These are phyloP conservation scores for Neodiprion lecontei DNA, from an alignment of 1,140 invertebrate species.

Conservation along the genomic window DNA sequence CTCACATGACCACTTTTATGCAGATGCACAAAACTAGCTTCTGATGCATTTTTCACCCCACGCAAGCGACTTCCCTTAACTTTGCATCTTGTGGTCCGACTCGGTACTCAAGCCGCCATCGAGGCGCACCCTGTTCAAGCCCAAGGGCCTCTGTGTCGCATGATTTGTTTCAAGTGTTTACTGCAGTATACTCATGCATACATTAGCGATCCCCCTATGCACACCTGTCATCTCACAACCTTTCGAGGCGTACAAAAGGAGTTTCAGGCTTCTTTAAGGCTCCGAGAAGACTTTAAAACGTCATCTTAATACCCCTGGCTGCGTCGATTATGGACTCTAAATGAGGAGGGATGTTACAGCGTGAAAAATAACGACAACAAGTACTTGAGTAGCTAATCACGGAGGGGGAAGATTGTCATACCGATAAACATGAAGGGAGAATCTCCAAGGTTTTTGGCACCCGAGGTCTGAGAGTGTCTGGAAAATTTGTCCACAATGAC, in stretches of 20 bases:
- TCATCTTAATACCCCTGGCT: no score
- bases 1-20: slow-evolving; percentile 37
- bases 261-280: slow-evolving; percentile 28
- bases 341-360: no score
- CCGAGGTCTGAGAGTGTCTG: no score
- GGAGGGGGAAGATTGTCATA: no score
- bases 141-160: slow-evolving; percentile 38
- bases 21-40: slow-evolving; percentile 53
- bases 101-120: slow-evolving; percentile 39
- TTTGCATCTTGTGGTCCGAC: slow-evolving; percentile 43
- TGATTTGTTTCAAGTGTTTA: slow-evolving; percentile 54
- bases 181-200: slow-evolving; percentile 51
- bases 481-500: no score
- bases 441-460: no score
- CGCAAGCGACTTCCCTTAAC: slow-evolving; percentile 41
- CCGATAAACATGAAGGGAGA: no score
- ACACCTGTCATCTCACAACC: slow-evolving; percentile 33
- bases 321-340: no score
- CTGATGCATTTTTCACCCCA: slow-evolving; percentile 54
- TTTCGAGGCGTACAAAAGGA: slow-evolving; percentile 50
- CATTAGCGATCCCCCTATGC: slow-evolving; percentile 52
- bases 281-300: neutral
- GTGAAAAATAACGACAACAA: no score
- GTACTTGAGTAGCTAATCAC: no score
- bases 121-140: slow-evolving; percentile 35